Conservation (phyloP, 2,113 vertebrate species). For the Parus major region DNA sequence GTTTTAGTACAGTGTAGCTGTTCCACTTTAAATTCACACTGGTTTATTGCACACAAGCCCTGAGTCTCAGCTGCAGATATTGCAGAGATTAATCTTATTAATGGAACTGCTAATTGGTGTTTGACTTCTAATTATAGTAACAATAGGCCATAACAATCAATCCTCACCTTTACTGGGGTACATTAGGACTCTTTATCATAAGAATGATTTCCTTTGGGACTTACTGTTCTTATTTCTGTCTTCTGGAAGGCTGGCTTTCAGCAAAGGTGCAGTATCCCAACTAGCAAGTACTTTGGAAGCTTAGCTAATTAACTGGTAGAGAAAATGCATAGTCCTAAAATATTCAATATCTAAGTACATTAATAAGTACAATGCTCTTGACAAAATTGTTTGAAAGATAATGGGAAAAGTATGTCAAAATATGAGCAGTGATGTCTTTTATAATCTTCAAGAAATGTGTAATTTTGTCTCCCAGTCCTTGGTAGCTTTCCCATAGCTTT, state of each 20-base stretch:
- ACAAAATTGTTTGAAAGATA: slow-evolving; percentile 39
- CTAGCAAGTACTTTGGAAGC: background rate
- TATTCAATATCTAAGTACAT: background rate
- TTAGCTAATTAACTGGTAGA: slow-evolving; percentile 46
- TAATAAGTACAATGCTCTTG: background rate
- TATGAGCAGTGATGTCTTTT: background rate
- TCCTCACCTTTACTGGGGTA: slow-evolving; percentile 46
- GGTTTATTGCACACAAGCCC: background rate
- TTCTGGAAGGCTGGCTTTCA: slow-evolving; percentile 46
- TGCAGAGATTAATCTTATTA: slow-evolving; percentile 70
- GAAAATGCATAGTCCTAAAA: slow-evolving; percentile 32
- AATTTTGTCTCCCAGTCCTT: background rate
- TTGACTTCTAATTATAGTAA: slow-evolving; percentile 71
- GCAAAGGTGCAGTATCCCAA: background rate
- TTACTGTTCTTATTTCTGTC: slow-evolving; percentile 27
- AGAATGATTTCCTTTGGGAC: slow-evolving; percentile 50
- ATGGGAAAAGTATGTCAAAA: slow-evolving; percentile 11
- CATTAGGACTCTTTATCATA: slow-evolving; percentile 51
- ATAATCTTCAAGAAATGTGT: background rate
- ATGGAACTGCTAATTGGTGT: slow-evolving; percentile 66
- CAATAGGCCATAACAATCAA: slow-evolving; percentile 60
- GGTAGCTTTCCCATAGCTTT: background rate
- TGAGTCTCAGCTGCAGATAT: slow-evolving; percentile 67
- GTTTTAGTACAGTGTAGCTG: background rate
- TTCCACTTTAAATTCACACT: slow-evolving; percentile 29